Evolutionary conservation across 2,113 vertebrate species (phyloP), one percentile per base, ranked within the genome.

Genomic region (Hypanus sabinus): DNA sequence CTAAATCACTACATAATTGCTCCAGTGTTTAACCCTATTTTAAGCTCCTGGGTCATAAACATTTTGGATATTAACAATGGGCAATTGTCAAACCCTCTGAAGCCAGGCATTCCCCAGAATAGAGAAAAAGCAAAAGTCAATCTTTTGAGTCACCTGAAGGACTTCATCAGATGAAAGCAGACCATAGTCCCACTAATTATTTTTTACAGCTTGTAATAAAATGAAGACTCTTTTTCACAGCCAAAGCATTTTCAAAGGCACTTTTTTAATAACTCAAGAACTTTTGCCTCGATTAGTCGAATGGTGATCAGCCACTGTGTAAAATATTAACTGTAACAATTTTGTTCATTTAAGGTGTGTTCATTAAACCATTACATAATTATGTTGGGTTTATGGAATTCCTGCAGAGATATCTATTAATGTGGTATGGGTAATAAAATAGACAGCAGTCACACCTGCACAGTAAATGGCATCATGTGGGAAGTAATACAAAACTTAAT

Each of bases 311-410:
- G 36, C 36, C 38, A 73, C 70, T 22, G 91, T 93, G 91, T 93
- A 75, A 93, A 93, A 55, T 93, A 93, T 93, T 75, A 93, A 93
- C 91, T 46, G 91, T 55, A 93, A 46, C 91, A 93, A 70, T 93
- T 93, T 93, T 75, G 68, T 73, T 93, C 91, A 93, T 93, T 93
- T 93, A 93, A 73, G 91, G 68, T 93, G 68, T 93, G 91, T 75
- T 94, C 87, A 94, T 94, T 88, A 94, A 94, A 92, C 90, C 94
- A 91, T 90, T 92, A 77, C 94, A 94, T 77, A 94, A 94, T 94
- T 94, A 94, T n/a, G 87, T 57, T 65, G 76, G 92, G 94, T 88
- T 94, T 76, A 75, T 92, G 87, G 90, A 94, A 88, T 90, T 75
- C 70, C 91, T 73, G 71, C 70, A 75, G 36, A 75, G 68, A 93